phyloP scores from a whole-genome alignment of 2,113 vertebrate genomes.

The Isichthys henryi region DNA sequence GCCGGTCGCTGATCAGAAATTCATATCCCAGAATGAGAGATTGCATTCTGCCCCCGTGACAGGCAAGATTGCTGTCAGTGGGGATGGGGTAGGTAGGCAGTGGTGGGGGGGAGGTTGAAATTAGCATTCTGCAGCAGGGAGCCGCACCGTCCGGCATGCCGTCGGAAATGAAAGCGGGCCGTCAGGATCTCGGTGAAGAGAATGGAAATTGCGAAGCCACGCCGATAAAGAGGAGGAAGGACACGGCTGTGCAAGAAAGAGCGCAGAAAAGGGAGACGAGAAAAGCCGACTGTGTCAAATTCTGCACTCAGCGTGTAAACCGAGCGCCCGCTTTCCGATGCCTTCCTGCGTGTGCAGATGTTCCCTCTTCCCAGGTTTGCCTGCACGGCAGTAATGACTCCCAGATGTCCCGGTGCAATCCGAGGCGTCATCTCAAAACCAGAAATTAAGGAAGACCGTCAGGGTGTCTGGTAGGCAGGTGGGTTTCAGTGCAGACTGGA shows the following conservation, averaged over 20 bases:
- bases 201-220: constrained; percentile 51
- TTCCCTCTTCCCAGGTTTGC: not conserved
- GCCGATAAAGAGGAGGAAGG: constrained; percentile 52
- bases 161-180: constrained; percentile 60
- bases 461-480: constrained; percentile 55
- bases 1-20: constrained; percentile 96
- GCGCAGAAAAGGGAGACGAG: constrained; percentile 41
- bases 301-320: constrained; percentile 14
- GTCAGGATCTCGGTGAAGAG: constrained; percentile 70
- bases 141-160: constrained; percentile 73
- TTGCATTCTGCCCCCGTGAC: constrained; percentile 75
- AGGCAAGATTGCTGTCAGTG: constrained; percentile 73
- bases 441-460: constrained; percentile 43
- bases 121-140: constrained; percentile 75
- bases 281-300: not conserved
- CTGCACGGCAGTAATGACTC: not conserved
- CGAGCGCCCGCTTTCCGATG: constrained; percentile 51
- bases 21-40: constrained; percentile 85
- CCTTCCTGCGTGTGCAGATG: constrained; percentile 49
- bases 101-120: constrained; percentile 58
- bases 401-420: not conserved
- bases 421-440: constrained; percentile 32
- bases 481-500: constrained; percentile 60
- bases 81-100: not conserved
- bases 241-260: constrained; percentile 53